Percentiles rank a stretch among this genome's conserved stretches.
Evolutionary conservation across 2,113 vertebrate species (phyloP).

Genomic region (Telmatochromis sp.): DNA sequence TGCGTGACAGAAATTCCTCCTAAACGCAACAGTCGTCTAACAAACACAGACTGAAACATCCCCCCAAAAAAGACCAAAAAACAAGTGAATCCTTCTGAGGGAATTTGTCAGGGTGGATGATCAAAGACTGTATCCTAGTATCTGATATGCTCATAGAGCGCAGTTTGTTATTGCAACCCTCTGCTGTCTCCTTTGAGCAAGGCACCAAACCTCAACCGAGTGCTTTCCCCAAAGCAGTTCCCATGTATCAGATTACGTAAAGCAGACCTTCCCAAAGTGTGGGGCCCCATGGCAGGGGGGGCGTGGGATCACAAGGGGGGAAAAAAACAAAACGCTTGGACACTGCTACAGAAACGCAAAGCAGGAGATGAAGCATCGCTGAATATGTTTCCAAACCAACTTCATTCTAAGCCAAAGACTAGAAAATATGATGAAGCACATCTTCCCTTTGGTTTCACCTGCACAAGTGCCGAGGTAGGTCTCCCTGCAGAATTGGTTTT

Average conservation of each 20-base stretch:
- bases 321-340: too few species aligned
- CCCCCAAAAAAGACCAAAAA: not conserved
- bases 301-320: accelerated
- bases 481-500: accelerated
- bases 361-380: too few species aligned
- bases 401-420: too few species aligned
- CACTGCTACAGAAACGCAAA: too few species aligned
- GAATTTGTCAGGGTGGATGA: not conserved
- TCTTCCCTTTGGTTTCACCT: too few species aligned
- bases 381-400: too few species aligned
- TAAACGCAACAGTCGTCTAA: conserved; percentile 1
- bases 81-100: not conserved
- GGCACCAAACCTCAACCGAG: not conserved
- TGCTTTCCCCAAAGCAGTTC: not conserved
- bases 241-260: not conserved
- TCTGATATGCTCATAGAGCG: not conserved
- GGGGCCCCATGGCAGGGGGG: too few species aligned
- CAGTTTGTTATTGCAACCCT: not conserved
- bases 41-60: not conserved
- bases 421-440: accelerated
- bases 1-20: not conserved
- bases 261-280: not conserved
- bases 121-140: not conserved
- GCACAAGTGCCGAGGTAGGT: too few species aligned
- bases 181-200: not conserved